Base-by-base conservation (phyloP, 2,797 vertebrate genomes). In the Pelodytes ibericus region DNA sequence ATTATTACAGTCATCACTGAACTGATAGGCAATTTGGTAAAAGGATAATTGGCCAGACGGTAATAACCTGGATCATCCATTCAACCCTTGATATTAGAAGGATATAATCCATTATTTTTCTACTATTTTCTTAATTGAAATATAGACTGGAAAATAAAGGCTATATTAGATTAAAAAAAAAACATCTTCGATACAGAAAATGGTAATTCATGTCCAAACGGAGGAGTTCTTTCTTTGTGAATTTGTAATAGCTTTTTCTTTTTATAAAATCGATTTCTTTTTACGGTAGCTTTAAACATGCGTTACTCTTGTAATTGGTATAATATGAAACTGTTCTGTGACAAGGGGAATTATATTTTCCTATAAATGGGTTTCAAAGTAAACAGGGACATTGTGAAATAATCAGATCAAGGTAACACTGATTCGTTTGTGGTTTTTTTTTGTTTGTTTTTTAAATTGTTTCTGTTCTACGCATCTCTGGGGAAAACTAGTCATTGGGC, bases 231-330 rank as follows among this genome's bases (percentile, higher is more conserved):
- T 63, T 36, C n/a, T 47, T 25, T 57, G 30, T 65, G 64, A 63
- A 13, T 47, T 25, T 57, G 30, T 65, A 71, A 63, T 71, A 29
- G 26, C 47, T 44, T 71, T 57, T 71, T 30, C 9, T 66, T 27
- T 30, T 30, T 57, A 56, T 16, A 26, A 22, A 53, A 20, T 1
- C 20, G 3, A 58, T 24, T 11, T n/a, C 8, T 65, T 65, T 65
- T 56, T 25, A 18, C 9, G 33, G 24, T 18, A 39, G 67, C 20
- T 65, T 47, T 71, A 77, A 75, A 83, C 80, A 76, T 72, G 27
- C 74, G 64, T 81, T 71, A 58, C 78, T 78, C 73, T n/a, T 39
- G 80, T 79, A 80, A 85, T 58, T 82, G 82, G 72, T 60, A 15
- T 0, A 63, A 60, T 69, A 67, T 78, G 83, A 80, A 80, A 81